Conservation (phyloP, 2,888 invertebrate genomes). For the Conus canariensis region DNA sequence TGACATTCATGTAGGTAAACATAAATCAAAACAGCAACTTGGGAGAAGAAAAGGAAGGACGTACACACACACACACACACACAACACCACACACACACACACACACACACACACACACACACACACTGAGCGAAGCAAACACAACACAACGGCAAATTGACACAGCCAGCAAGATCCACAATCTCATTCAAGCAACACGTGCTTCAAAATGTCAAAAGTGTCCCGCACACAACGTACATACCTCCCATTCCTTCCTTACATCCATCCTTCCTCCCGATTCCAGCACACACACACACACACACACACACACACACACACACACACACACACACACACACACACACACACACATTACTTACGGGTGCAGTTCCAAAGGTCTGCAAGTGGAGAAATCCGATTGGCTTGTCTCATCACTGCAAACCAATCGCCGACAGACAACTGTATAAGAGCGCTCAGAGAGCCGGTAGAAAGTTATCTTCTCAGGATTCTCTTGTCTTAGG, state of each 20-base stretch:
- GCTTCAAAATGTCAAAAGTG: not conserved
- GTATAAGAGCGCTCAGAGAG: conserved; percentile 47
- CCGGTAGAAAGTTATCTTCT: no score
- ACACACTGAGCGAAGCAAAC: not conserved
- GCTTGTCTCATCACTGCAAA: conserved; percentile 48
- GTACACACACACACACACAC: no score
- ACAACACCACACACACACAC: not conserved
- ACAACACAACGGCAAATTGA: not conserved
- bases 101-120: not conserved
- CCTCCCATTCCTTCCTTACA: no score
- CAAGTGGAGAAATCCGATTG: conserved; percentile 74
- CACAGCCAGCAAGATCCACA: not conserved
- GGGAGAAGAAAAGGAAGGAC: no score
- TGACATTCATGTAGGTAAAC: no score
- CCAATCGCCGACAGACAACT: conserved; percentile 72
- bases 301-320: not conserved
- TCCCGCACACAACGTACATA: not conserved
- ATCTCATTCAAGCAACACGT: not conserved
- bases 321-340: not conserved
- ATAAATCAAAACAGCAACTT: no score
- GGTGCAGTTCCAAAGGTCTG: conserved; percentile 54
- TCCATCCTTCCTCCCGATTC: not conserved
- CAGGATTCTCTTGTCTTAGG: no score
- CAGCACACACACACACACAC: not conserved
- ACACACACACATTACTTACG: conserved; percentile 17